Evolutionary conservation across 2,888 invertebrate species (phyloP).

Genomic region (Stegophylla sp.): DNA sequence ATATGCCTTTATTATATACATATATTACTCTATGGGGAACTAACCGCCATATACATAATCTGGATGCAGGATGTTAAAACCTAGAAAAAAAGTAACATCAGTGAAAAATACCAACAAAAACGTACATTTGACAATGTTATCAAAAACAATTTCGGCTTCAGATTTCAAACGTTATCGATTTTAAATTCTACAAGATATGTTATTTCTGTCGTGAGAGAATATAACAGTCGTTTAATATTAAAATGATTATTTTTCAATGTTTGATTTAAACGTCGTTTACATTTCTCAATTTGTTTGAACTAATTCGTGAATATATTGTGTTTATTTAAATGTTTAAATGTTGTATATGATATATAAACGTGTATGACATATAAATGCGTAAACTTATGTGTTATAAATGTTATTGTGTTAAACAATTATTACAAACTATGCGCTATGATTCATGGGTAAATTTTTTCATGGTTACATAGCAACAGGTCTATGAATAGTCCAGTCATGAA

Average conservation of each 20-base stretch:
- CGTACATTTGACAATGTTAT: no score
- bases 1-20: no score
- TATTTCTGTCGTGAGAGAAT: no score
- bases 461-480: constrained; percentile 50
- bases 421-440: constrained; percentile 25
- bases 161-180: constrained; percentile 43
- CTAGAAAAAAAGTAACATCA: no score
- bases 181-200: no score
- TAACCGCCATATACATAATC: no score
- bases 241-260: constrained; percentile 25
- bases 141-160: no score
- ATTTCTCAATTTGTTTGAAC: neutral
- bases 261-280: neutral
- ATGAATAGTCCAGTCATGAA: constrained; percentile 1
- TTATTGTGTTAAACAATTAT: constrained; percentile 41
- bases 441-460: constrained; percentile 39
- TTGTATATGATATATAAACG: neutral
- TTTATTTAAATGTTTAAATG: neutral
- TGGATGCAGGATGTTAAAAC: constrained; percentile 42
- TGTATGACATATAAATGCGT: neutral
- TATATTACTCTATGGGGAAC: no score
- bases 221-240: neutral
- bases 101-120: no score
- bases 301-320: neutral
- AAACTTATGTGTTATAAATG: neutral